Evolutionary conservation across 2,797 vertebrate species (phyloP).

Genomic region (Liparis tanakae): DNA sequence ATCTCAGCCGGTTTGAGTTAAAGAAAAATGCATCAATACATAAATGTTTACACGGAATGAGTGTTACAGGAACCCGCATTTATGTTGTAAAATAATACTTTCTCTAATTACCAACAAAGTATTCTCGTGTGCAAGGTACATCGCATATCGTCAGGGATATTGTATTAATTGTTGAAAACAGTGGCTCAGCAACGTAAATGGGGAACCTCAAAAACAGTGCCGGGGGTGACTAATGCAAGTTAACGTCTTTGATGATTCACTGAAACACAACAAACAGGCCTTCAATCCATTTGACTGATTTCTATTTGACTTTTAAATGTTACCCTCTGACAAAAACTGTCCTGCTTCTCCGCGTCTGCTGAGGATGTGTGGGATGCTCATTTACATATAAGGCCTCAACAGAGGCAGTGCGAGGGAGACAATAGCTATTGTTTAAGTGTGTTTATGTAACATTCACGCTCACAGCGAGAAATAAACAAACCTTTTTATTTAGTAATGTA

Average conservation of each 20-base stretch:
- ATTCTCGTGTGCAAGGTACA: slow-evolving; percentile 19
- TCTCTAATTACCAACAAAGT: slow-evolving; percentile 22
- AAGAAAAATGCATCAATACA: neutral
- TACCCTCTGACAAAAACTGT: slow-evolving; percentile 72
- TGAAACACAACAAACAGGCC: slow-evolving; percentile 75
- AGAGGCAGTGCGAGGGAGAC: slow-evolving; percentile 30
- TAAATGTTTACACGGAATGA: neutral
- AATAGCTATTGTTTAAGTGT: slow-evolving; percentile 33
- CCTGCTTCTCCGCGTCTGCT: slow-evolving; percentile 50
- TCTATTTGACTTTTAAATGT: slow-evolving; percentile 82
- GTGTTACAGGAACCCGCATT: slow-evolving; percentile 19
- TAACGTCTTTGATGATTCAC: slow-evolving; percentile 55
- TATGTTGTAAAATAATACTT: slow-evolving; percentile 21
- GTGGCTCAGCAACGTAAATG: slow-evolving; percentile 6
- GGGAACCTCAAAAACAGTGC: neutral
- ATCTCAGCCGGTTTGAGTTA: neutral
- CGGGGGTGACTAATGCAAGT: neutral
- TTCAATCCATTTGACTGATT: slow-evolving; percentile 78
- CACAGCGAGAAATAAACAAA: slow-evolving; percentile 6
- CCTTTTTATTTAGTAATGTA: neutral
- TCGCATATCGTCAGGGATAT: neutral
- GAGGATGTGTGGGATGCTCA: slow-evolving; percentile 64
- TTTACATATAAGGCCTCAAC: slow-evolving; percentile 56
- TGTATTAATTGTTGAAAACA: neutral
- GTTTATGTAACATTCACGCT: slow-evolving; percentile 45